These are phyloP conservation scores for Phlogophora meticulosa DNA, from an alignment of 2,888 invertebrate species.

Conservation along the genomic window DNA sequence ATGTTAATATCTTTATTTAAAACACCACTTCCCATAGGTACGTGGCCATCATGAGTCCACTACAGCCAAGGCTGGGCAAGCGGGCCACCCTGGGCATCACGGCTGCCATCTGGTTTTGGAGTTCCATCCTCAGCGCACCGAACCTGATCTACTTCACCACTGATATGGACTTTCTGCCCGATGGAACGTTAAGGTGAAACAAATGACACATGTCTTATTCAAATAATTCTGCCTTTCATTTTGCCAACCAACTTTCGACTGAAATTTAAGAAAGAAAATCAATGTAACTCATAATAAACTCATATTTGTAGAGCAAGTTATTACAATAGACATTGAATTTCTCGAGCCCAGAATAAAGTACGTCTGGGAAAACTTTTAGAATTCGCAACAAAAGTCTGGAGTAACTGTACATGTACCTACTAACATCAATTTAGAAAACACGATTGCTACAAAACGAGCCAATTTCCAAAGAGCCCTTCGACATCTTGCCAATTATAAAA, in stretches of 20 bases:
- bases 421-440: conserved; percentile 20
- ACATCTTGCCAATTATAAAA: conserved; percentile 42
- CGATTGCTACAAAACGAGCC: conserved; percentile 19
- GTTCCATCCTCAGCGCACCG: conserved; percentile 95
- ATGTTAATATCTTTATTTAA: not conserved
- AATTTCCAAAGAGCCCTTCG: conserved; percentile 34
- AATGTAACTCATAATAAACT: conserved; percentile 22
- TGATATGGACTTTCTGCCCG: conserved; percentile 89
- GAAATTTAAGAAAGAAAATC: not conserved
- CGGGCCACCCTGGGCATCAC: conserved; percentile 96
- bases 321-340: conserved; percentile 13
- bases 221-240: not conserved
- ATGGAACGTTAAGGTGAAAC: conserved; percentile 80
- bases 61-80: conserved; percentile 96
- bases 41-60: conserved; percentile 98
- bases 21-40: conserved; percentile 92
- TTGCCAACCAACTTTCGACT: not conserved
- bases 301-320: conserved; percentile 16
- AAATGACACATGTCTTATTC: too few relatives aligned
- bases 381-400: conserved; percentile 18
- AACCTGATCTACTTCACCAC: conserved; percentile 96
- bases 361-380: conserved; percentile 10
- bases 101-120: conserved; percentile 95
- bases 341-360: not conserved
- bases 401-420: not conserved